Base-by-base conservation (phyloP, 2,888 invertebrate species). In the Encarsia formosa region DNA sequence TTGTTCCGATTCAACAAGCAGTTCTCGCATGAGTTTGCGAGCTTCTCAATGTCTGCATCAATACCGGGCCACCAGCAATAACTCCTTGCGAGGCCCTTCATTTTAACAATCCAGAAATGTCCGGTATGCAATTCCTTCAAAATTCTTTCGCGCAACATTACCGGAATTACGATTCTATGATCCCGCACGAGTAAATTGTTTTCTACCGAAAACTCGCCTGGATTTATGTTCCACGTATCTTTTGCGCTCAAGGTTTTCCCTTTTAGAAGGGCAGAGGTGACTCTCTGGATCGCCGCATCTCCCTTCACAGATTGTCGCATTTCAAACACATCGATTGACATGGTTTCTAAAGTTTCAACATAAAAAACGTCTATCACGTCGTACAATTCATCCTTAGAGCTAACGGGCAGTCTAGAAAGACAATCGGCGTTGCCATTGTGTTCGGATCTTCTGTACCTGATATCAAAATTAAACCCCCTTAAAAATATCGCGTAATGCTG, bases 401-500 rank as follows among this genome's bases (percentile, higher is more conserved):
- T 22, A 9, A 35, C 22, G n/a, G 59, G 61, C 31, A 61, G 37
- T 23, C 60, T 11, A 1, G 57, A 62, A 18, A 62, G 19, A 6
- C 56, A 58, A 49, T 63, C 59, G 5, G 59, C 59, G 37, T 61
- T 62, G 13, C 52, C 45, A 49, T 61, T 52, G 2, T 56, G 29
- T 38, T 48, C 43, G 4, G 57, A 51, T 37, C 43, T 52, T 18
- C 49, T 37, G 38, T 39, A 54, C 16, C 46, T 26, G 8, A 60
- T 58, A 8, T 59, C 40, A 41, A 45, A 62, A 34, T 60, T 23
- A 20, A 58, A 64, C 2, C 51, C 50, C 39, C 56, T 38, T 11
- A 64, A 43, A 32, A 58, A 62, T 26, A 55, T 34, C 2, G 57
- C 61, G 43, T 61, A 65, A 45, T 61, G 61, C 38, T 63, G 59